Conservation (phyloP, 2,113 vertebrate genomes). For the Atrichornis clamosus region DNA sequence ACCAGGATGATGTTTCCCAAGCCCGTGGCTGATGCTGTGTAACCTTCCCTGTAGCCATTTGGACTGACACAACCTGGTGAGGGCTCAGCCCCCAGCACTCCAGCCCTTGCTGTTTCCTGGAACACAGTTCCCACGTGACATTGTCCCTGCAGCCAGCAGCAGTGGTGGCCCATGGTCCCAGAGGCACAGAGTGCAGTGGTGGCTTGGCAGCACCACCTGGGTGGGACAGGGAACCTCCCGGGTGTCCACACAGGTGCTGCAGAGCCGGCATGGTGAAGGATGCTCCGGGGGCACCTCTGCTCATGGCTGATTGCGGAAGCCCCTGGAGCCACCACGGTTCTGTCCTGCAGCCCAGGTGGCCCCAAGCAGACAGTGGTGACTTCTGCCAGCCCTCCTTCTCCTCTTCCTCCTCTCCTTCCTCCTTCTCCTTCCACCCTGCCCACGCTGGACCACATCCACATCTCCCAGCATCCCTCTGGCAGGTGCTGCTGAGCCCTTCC, state of each 20-base stretch:
- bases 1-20: background rate
- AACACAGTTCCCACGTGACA: accelerated
- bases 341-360: background rate
- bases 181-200: background rate
- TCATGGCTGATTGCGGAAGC: background rate
- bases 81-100: background rate
- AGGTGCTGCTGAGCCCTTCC: background rate
- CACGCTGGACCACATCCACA: background rate
- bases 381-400: background rate
- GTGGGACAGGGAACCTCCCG: background rate
- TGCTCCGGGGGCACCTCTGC: background rate
- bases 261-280: background rate
- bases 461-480: background rate
- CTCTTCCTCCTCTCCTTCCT: background rate
- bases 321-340: background rate
- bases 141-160: background rate
- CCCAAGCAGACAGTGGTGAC: background rate
- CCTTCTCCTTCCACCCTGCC: background rate
- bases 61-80: background rate
- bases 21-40: background rate
- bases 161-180: background rate
- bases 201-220: background rate
- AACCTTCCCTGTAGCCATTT: background rate
- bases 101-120: background rate
- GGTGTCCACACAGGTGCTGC: background rate